Conservation (phyloP, 2,888 invertebrate genomes). For the Synergus itoensis region DNA sequence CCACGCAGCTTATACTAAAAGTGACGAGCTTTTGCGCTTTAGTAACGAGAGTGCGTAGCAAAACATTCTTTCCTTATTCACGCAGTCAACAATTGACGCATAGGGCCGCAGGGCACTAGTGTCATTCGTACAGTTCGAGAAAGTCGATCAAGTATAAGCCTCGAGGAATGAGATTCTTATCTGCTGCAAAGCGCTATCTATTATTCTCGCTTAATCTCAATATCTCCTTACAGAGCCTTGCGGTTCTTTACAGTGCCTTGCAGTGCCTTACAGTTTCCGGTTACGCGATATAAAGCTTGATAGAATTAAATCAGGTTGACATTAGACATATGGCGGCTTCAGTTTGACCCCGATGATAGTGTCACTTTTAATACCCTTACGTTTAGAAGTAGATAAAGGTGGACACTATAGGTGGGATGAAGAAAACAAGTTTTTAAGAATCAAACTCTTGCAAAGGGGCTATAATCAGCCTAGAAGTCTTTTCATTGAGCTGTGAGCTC, state of each 20-base stretch:
- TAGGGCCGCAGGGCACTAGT: constrained; percentile 11
- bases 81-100: constrained; percentile 32
- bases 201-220: constrained; percentile 33
- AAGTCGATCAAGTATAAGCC: constrained; percentile 31
- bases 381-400: neutral
- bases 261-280: constrained; percentile 11
- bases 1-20: neutral
- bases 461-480: no score
- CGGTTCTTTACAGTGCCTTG: no score
- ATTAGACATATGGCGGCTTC: constrained; percentile 4
- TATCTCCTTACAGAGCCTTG: neutral
- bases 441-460: no score
- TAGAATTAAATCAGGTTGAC: constrained; percentile 36
- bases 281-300: constrained; percentile 4
- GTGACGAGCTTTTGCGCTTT: constrained; percentile 37
- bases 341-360: neutral
- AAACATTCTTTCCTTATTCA: constrained; percentile 24
- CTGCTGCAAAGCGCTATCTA: constrained; percentile 25
- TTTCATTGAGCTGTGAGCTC: neutral
- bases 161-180: constrained; percentile 37
- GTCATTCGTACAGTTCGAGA: constrained; percentile 24
- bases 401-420: neutral
- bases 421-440: neutral
- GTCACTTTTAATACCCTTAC: neutral
- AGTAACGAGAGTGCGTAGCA: constrained; percentile 34